Evolutionary conservation across 2,888 invertebrate species (phyloP).

Genomic region (Melikaiella ostensackeni): DNA sequence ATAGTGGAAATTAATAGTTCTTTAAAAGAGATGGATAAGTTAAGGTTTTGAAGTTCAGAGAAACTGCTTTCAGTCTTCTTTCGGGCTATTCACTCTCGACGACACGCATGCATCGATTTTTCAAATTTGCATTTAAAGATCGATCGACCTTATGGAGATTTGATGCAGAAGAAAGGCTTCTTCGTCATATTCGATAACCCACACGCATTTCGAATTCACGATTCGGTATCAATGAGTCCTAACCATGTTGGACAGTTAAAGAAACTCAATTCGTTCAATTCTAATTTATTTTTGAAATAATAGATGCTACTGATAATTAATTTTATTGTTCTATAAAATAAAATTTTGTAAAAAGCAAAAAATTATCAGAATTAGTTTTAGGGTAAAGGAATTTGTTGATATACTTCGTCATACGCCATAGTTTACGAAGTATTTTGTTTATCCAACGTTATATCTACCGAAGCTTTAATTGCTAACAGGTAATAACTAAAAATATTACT

Average conservation of each 20-base stretch:
- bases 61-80: conserved; percentile 27
- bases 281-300: background rate
- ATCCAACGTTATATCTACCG: too few relatives aligned
- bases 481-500: too few relatives aligned
- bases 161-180: conserved; percentile 23
- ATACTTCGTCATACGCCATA: too few relatives aligned
- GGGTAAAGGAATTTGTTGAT: too few relatives aligned
- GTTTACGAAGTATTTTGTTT: too few relatives aligned
- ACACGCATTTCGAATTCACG: conserved; percentile 11
- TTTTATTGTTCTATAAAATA: too few relatives aligned
- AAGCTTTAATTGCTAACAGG: too few relatives aligned
- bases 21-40: background rate
- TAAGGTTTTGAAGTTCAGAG: conserved; percentile 28
- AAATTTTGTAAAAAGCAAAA: too few relatives aligned
- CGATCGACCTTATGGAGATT: conserved; percentile 33
- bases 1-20: background rate
- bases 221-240: background rate
- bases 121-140: conserved; percentile 26
- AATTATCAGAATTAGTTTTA: too few relatives aligned
- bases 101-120: conserved; percentile 14
- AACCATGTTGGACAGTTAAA: background rate
- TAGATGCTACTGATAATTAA: too few relatives aligned
- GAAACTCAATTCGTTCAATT: background rate
- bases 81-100: conserved; percentile 4
- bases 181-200: conserved; percentile 19